Evolutionary conservation across 2,888 invertebrate genomes (phyloP), one percentile per base, ranked within the genome.

Genomic region (Caenorhabditis drosophilae): DNA sequence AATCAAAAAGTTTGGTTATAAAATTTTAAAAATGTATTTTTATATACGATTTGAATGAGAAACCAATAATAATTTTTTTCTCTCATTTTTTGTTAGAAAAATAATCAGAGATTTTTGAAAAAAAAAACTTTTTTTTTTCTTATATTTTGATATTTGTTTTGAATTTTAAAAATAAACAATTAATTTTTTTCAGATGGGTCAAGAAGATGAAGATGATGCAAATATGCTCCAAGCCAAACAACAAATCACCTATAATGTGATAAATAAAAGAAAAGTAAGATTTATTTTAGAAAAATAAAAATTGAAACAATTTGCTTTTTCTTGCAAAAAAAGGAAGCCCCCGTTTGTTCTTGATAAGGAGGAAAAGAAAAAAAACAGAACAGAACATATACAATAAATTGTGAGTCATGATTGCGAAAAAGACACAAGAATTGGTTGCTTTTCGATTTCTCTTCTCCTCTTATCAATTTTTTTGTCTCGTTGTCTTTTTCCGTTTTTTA

Each of bases 241-340:
- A 61, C 69, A 60, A 34, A 74, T 77, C 50, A 67, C 74, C 1
- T 67, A 60, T 47, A 74, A 76, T 59, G 77, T 73, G 35, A 52
- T 69, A 46, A 70, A 60, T 42, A 75, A 77, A 42, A 55, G 77
- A 67, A 75, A 70, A 67, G 77, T 77, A 20, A 56, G 68, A 9
- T 18, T 22, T 35, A 35, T 35, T 31, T 34, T 35, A 20, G 7
- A 20, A 40, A 40, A 18, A 40, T 12, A 31, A 9, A 9, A 9
- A 31, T 16, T 0, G 15, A 18, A 45, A 49, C 23, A 50, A 16
- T 57, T 26, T 18, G 31, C 12, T 12, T 12, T 36, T n/a, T 7
- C n/a, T n/a, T n/a, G 11, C 9, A 36, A 36, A 36, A 36, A 36
- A 36, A 31, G 31, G 6, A 12, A 31, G n/a, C n/a, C n/a, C n/a